These are phyloP conservation scores for Toxotes jaculatrix DNA, from an alignment of 2,113 vertebrate genomes.

Conservation along the genomic window DNA sequence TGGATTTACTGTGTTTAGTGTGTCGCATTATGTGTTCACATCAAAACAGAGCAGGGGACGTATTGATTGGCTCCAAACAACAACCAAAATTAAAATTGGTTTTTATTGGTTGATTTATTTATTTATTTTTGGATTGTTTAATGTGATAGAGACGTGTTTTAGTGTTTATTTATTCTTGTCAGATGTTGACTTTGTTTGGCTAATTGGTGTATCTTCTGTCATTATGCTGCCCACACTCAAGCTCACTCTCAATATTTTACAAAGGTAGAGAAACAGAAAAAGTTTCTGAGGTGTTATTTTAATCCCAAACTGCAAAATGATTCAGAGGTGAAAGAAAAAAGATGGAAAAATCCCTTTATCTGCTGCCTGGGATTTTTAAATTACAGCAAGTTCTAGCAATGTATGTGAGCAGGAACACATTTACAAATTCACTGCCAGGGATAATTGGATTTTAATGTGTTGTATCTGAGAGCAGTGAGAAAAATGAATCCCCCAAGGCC, in stretches of 20 bases:
- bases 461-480: constrained; percentile 46
- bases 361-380: constrained; percentile 38
- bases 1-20: too few species aligned
- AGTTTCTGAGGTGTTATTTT: constrained; percentile 12
- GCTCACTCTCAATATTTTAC: background rate
- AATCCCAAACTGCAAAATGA: constrained; percentile 17
- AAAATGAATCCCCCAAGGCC: constrained; percentile 57
- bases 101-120: background rate
- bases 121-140: background rate
- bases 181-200: background rate
- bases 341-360: background rate
- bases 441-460: constrained; percentile 79
- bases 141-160: background rate
- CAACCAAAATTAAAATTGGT: background rate
- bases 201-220: background rate
- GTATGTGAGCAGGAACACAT: constrained; percentile 57
- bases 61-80: background rate
- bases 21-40: background rate
- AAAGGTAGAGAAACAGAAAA: constrained; percentile 3
- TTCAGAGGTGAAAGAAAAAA: constrained; percentile 27
- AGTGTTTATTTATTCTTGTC: background rate
- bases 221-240: background rate
- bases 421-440: constrained; percentile 52
- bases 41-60: background rate
- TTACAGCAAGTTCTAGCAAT: constrained; percentile 38